Evolutionary conservation across 2,113 vertebrate species (phyloP).

Genomic region (Todiramphus saurophagus): DNA sequence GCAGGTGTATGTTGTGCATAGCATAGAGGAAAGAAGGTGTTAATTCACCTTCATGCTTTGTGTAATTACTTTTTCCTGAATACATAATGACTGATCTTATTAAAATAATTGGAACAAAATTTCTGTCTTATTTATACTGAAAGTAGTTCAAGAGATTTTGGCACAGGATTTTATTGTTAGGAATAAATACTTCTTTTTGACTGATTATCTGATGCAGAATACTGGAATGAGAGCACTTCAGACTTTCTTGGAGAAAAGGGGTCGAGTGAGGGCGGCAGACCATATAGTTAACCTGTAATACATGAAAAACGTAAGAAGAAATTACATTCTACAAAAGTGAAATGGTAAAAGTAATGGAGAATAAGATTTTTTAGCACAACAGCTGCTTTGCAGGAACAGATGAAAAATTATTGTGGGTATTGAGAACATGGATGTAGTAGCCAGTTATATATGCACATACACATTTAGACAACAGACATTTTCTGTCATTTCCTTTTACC

Average conservation of each 20-base stretch:
- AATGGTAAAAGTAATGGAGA: neutral
- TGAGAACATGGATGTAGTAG: neutral
- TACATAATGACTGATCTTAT: neutral
- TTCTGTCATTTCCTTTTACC: neutral
- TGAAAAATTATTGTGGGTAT: neutral
- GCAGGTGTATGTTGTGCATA: accelerated
- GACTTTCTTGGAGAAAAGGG: neutral
- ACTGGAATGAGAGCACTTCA: neutral
- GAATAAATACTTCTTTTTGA: neutral
- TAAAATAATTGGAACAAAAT: neutral
- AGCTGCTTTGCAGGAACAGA: neutral
- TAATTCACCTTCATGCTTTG: neutral
- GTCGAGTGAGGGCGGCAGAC: neutral
- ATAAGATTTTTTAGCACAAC: neutral
- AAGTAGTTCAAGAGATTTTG: neutral
- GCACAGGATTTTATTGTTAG: neutral
- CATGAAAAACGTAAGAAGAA: neutral
- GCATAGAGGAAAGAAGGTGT: neutral
- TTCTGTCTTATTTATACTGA: neutral
- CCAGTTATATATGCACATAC: neutral
- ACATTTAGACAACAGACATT: neutral
- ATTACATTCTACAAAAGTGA: neutral
- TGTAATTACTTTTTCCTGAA: neutral
- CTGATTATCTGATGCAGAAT: neutral
- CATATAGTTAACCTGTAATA: neutral